These are phyloP conservation scores for Callyntrura sp. DNA, from an alignment of 2,888 invertebrate species.

Conservation along the genomic window DNA sequence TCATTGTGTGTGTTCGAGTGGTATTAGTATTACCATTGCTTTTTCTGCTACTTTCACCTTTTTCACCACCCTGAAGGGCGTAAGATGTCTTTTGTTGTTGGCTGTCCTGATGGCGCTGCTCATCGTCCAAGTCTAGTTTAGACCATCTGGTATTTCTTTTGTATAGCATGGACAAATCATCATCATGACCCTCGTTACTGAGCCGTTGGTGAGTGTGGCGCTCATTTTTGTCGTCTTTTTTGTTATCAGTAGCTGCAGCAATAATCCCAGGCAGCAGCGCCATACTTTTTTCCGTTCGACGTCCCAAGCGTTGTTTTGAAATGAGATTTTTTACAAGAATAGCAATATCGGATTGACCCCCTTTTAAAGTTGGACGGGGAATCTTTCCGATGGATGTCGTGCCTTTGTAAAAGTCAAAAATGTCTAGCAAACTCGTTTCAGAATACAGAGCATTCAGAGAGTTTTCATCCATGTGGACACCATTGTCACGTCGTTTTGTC, in stretches of 20 bases:
- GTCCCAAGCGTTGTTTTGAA: conserved; percentile 12
- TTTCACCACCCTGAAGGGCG: background rate
- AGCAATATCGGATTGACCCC: background rate
- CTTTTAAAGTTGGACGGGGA: background rate
- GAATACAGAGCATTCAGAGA: conserved; percentile 21
- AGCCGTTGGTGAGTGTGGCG: background rate
- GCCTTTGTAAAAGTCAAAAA: conserved; percentile 32
- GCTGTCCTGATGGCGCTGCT: background rate
- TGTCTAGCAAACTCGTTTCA: conserved; percentile 17
- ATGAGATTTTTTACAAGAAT: background rate
- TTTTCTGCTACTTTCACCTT: conserved; percentile 32
- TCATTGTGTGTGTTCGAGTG: background rate
- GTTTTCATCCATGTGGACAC: background rate
- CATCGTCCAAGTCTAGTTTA: conserved; percentile 28
- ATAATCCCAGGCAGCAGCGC: background rate
- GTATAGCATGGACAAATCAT: conserved; percentile 47
- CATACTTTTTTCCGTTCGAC: background rate
- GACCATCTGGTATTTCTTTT: conserved; percentile 40
- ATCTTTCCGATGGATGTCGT: background rate
- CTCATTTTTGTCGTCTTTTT: background rate
- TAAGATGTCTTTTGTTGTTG: background rate
- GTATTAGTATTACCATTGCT: background rate
- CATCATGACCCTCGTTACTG: conserved; percentile 24
- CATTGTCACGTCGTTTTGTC: background rate
- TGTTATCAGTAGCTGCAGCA: background rate